Evolutionary conservation across 2,888 invertebrate species (phyloP), one percentile per base, ranked within the genome.

Genomic region (Malachius bipustulatus): DNA sequence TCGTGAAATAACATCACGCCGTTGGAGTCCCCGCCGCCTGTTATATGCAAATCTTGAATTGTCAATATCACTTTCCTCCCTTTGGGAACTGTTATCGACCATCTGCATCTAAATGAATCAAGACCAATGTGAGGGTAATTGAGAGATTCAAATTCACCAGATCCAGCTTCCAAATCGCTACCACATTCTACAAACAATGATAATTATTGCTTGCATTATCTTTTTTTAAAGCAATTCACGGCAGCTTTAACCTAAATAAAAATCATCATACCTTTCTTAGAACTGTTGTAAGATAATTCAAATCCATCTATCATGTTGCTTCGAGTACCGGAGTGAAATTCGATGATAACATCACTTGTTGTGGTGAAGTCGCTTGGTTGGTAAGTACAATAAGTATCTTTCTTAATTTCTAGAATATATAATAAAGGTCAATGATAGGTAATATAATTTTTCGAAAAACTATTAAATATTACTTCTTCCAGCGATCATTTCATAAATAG

Each of bases 61-160:
- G 71, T 68, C 0, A 82, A 51, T 27, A 66, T 70, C n/a, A 87
- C 64, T 34, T 73, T 66, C 41, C 73, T 67, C 1, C 77, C 79
- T 48, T 62, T 59, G 0, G 77, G 75, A 1, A 75, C 77, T 3
- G 54, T 65, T 10, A 82, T 77, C n/a, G 42, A 61, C 85, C 85
- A 87, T 4, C 60, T 59, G 49, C 88, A 88, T 26, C 67, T 65
- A 35, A 60, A 61, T 15, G 60, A 55, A 2, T 45, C 46, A 1
- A 58, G 56, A 30, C 67, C 64, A 36, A 46, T 44, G 4, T 14
- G 19, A 0, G 84, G 88, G 64, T 85, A 91, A 6, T 76, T 77
- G 1, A 80, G 78, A 8, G 82, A 75, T 29, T 68, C 66, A 28
- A 88, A 69, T 37, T 66, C 67, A 0, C 91, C 93, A 28, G 69